Base-by-base conservation (phyloP, 2,888 invertebrate species). In the Lypha dubia region DNA sequence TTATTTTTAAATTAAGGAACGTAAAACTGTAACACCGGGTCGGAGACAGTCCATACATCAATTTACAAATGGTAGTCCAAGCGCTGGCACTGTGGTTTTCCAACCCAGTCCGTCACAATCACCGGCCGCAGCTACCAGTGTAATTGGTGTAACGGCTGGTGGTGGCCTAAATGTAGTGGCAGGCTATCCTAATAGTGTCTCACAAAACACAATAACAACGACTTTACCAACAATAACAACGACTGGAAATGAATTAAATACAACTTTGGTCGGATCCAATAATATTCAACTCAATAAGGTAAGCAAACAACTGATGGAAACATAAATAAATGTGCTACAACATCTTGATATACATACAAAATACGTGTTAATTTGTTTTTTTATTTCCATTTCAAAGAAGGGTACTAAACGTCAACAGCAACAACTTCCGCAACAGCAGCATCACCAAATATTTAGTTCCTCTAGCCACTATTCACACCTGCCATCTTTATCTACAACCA, bases 1-100 rank as follows among this genome's bases (percentile, higher is more conserved):
- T 73, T 74, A 83, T 32, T 79, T 77, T 24, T 35, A 17, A 17
- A 17, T 35, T 17, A 32, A 92, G 92, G 93, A 92, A 87, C 92
- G 92, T 88, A 92, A 93, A 91, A 91, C 92, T 89, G 91, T 91
- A 90, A 92, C 92, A 91, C 92, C 92, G 89, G 91, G 92, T 89
- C 91, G 92, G 88, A 90, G 92, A 88, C 92, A 92, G 88, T 92
- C 93, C 83, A 90, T 92, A 84, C 91, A 92, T 88, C 93, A 93
- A 87, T 91, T 92, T 85, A 88, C 88, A 74, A 92, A 91, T 90
- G 92, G 91, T 86, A 92, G 92, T 88, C 92, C 92, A 77, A 92
- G 92, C 88, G 92, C 92, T 84, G 92, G 92, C 62, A 92, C 92
- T 83, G 92, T 92, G 87, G 91, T 92, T 75, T 92, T 92, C 87